Base-by-base conservation (phyloP, 2,797 vertebrate genomes). In the Pangasius krempfi region DNA sequence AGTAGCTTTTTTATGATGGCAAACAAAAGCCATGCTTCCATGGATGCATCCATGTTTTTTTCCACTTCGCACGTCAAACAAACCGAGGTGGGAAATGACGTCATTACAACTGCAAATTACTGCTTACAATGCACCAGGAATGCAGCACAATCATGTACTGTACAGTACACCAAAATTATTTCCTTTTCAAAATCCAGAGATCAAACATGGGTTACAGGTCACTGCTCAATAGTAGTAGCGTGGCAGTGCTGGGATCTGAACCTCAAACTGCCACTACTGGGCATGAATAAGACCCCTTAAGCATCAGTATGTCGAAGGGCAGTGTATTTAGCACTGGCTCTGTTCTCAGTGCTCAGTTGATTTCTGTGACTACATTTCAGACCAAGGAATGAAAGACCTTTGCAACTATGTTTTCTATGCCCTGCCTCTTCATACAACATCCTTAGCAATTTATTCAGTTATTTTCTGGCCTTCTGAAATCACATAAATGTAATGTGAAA, bases 401-500 rank as follows among this genome's bases (percentile, higher is more conserved):
- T 54, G n/a, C 27, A 76, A 54, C 50, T 33, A 37, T 37, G 1
- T 25, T 80, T 37, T 50, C 40, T 2, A 5, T 76, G 73, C 25
- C 44, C 44, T 37, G 18, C 16, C 8, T 56, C 30, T 56, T 58
- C 78, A 30, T 30, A 80, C 52, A 80, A 80, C 52, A 80, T 33
- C 76, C 76, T 56, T 10, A 5, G 52, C 76, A 58, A 80, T 80
- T 58, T 80, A 80, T 58, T 80, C 78, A 12, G 54, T 58, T 80
- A 33, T 58, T 33, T 80, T 58, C 30, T 58, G 75, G 25, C 50
- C 50, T 56, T 12, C 56, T 60, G 13, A 25, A 60, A 60, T 60
- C 10, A 5, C 30, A 81, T 22, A 25, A 58, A 60, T 22, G 16
- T 20, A 54, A 54, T 20, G 10, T 27, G 12, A 25, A 60, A 58